Base-by-base conservation (phyloP, 2,888 invertebrate genomes). In the Chaetogeoica ovagalla region DNA sequence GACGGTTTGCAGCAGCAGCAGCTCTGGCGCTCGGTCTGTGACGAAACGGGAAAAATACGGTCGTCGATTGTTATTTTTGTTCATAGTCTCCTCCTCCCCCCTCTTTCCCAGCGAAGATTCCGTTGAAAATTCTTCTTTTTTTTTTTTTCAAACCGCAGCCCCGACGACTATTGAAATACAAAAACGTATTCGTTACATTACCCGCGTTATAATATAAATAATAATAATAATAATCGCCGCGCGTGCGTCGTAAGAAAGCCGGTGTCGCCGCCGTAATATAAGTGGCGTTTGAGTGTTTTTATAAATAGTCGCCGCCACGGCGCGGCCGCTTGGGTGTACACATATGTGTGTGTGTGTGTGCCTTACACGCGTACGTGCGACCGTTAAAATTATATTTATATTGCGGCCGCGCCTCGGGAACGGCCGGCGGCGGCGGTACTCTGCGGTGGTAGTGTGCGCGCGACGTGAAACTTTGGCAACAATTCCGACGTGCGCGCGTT, bases 391-490 rank as follows among this genome's bases (percentile, higher is more conserved):
- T 71, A 30, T 43, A 79, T 79, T 70, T 79, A 79, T 79, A 75
- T 37, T 37, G 37, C 74, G 39, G 21, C 65, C 30, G 30, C 30
- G 30, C 30, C 30, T 30, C 30, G 30, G 30, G 30, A 30, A 2
- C 30, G n/a, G n/a, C n/a, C n/a, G n/a, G n/a, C n/a, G n/a, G n/a
- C n/a, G n/a, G n/a, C n/a, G n/a, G n/a, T n/a, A n/a, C n/a, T 39
- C 59, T n/a, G 71, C 57, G 39, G 57, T 48, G 73, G 73, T 4
- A 30, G 30, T 30, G 30, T 30, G 30, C 30, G 30, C 30, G 30
- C n/a, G n/a, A n/a, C n/a, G 57, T 57, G 55, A 79, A 79, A 79
- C 77, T 79, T 79, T 79, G 77, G 77, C 77, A 79, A 70, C 77
- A 62, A 70, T 79, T 79, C 77, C 70, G 63, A 63, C 62, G 55